A percentile compares a stretch with the other conserved stretches of the same genome.
These are phyloP conservation scores for Drosophila infuscata DNA, from an alignment of 2,888 invertebrate species.

Conservation along the genomic window DNA sequence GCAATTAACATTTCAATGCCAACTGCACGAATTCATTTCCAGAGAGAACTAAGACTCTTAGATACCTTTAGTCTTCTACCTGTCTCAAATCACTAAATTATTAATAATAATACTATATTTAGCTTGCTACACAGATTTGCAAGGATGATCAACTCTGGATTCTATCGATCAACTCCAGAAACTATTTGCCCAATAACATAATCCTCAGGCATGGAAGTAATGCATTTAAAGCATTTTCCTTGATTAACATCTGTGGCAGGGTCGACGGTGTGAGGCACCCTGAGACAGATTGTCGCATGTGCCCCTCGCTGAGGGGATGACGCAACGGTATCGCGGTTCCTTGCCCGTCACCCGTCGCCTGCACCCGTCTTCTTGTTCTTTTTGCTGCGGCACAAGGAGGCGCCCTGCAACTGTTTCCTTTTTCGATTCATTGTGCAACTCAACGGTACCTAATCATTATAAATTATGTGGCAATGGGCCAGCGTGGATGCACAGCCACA, in stretches of 20 bases:
- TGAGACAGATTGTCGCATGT: conserved; percentile 29
- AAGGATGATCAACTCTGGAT: too few relatives aligned
- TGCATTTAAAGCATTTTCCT: conserved; percentile 30
- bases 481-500: conserved; percentile 35
- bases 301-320: conserved; percentile 74
- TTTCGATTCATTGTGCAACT: conserved; percentile 38
- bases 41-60: too few relatives aligned
- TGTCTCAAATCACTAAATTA: background rate
- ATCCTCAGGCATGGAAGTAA: conserved; percentile 26
- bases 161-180: background rate
- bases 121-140: background rate
- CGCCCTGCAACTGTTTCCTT: conserved; percentile 72
- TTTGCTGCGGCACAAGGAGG: conserved; percentile 66
- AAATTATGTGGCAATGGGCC: conserved; percentile 76
- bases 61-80: background rate
- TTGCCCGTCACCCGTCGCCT: conserved; percentile 10
- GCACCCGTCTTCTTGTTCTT: conserved; percentile 54
- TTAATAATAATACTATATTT: background rate
- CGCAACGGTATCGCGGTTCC: conserved; percentile 60
- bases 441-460: conserved; percentile 75
- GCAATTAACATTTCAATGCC: background rate
- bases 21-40: background rate
- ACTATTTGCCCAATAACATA: conserved; percentile 24
- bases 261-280: conserved; percentile 36
- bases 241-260: conserved; percentile 2